Conservation (phyloP, 2,113 vertebrate genomes). For the Dendrocopos noguchii region DNA sequence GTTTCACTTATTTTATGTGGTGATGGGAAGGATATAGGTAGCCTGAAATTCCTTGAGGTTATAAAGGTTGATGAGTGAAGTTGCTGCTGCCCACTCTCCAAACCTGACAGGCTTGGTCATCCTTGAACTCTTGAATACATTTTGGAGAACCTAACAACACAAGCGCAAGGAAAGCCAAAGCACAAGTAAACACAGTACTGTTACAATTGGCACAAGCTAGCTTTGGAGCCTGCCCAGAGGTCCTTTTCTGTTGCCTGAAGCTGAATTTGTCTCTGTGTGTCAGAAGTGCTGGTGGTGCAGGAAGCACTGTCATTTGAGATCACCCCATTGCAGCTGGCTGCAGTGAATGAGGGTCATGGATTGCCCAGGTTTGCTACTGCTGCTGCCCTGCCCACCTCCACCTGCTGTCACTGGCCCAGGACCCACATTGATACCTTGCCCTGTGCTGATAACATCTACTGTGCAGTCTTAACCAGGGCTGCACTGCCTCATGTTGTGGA, state of each 20-base stretch:
- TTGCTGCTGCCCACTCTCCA: not conserved
- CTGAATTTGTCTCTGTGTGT: not conserved
- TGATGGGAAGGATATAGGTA: not conserved
- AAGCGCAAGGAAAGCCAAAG: not conserved
- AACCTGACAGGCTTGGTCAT: not conserved
- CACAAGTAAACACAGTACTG: not conserved
- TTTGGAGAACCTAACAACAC: not conserved
- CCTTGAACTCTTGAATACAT: not conserved
- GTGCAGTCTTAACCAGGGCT: not conserved
- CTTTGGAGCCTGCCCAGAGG: not conserved
- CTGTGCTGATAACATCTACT: rapidly evolving
- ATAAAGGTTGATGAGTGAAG: not conserved
- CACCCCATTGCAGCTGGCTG: not conserved
- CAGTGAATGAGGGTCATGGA: rapidly evolving
- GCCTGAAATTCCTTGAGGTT: not conserved
- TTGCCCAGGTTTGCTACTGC: not conserved
- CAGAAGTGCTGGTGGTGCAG: not conserved
- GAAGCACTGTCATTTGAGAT: rapidly evolving
- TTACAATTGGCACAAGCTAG: not conserved
- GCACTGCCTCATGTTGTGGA: rapidly evolving
- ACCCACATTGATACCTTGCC: rapidly evolving
- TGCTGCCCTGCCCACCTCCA: rapidly evolving
- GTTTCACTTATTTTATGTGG: not conserved
- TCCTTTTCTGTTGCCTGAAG: not conserved
- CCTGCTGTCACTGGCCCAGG: rapidly evolving